phyloP scores from a whole-genome alignment of 2,113 vertebrate species.

The Notechis scutatus region DNA sequence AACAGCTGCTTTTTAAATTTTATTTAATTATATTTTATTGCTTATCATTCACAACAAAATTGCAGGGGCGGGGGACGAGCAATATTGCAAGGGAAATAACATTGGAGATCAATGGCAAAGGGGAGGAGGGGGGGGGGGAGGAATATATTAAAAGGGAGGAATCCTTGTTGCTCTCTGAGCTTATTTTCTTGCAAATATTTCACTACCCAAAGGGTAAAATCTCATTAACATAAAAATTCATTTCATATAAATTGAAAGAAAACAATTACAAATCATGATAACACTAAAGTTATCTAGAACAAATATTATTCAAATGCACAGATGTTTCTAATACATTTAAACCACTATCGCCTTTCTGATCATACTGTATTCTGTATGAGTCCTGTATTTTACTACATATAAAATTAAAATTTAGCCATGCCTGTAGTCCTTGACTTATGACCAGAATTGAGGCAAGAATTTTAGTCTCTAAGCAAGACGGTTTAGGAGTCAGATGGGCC shows the following conservation, averaged over 20 bases:
- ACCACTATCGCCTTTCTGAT: neutral
- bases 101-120: neutral
- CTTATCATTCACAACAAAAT: neutral
- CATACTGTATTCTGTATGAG: neutral
- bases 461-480: no score
- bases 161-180: no score
- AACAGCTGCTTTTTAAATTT: neutral
- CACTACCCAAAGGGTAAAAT: neutral
- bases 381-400: neutral
- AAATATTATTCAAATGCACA: neutral
- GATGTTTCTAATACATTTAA: neutral
- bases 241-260: neutral
- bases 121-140: no score
- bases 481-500: no score
- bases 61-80: accelerated
- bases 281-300: neutral
- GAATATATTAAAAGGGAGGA: neutral
- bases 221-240: neutral
- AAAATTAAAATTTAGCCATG: neutral
- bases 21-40: neutral
- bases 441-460: no score
- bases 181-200: neutral
- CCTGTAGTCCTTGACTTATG: no score
- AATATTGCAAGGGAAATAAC: neutral
- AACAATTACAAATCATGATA: neutral